Evolutionary conservation across 2,113 vertebrate genomes (phyloP).

Genomic region (Opisthocomus hoazin): DNA sequence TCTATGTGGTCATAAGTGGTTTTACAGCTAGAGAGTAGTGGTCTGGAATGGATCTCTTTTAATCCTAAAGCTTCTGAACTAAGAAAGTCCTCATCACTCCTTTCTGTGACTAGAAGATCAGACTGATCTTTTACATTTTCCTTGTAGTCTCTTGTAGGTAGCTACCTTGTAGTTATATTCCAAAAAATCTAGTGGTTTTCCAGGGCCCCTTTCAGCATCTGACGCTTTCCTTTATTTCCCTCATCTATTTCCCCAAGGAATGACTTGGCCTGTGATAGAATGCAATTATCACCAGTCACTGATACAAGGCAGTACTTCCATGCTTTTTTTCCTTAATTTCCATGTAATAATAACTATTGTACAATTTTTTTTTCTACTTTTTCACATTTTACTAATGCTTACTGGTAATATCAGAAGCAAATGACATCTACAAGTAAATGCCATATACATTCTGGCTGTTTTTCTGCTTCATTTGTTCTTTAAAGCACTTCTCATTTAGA

Average conservation of each 20-base stretch:
- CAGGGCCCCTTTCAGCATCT: not conserved
- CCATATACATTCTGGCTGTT: not conserved
- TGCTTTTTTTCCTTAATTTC: not conserved
- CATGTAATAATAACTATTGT: not conserved
- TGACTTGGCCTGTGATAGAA: not conserved
- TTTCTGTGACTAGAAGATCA: not conserved
- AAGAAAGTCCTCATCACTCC: not conserved
- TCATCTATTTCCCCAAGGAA: not conserved
- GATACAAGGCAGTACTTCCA: not conserved
- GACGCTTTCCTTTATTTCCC: not conserved
- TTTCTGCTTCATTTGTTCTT: constrained; percentile 54
- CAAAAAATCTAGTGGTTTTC: not conserved
- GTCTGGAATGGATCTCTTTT: not conserved
- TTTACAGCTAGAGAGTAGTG: not conserved
- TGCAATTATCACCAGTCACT: not conserved
- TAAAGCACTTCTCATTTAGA: constrained; percentile 48
- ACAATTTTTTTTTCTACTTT: not conserved
- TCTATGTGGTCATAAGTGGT: not conserved
- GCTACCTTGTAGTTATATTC: not conserved
- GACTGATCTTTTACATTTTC: not conserved
- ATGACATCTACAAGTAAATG: not conserved
- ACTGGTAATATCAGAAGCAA: not conserved
- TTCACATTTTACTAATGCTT: not conserved
- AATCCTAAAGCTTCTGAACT: not conserved
- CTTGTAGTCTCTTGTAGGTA: not conserved